Percentiles rank a stretch among this genome's conserved stretches.
Conservation (phyloP, 2,797 vertebrate species). For the Scyliorhinus canicula region DNA sequence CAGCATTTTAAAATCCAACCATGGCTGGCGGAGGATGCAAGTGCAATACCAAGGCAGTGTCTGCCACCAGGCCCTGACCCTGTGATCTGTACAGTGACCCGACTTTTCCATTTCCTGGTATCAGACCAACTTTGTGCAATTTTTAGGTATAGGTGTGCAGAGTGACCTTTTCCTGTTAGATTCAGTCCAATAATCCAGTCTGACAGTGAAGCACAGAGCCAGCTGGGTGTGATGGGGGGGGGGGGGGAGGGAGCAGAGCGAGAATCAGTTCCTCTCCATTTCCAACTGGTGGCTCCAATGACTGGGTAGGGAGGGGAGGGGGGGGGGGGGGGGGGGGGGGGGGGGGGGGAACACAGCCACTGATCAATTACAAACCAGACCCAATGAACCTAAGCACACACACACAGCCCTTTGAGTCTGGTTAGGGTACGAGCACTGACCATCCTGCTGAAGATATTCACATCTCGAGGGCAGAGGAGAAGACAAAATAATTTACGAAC, state of each 20-base stretch:
- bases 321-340: not conserved
- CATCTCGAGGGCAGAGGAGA: too few relatives aligned
- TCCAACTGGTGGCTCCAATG: not conserved
- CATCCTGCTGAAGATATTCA: too few relatives aligned
- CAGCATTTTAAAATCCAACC: not conserved
- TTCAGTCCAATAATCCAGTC: not conserved
- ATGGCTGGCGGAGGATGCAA: not conserved
- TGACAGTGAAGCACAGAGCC: not conserved
- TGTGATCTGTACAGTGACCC: constrained; percentile 19
- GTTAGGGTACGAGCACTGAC: not conserved
- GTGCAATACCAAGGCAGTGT: not conserved
- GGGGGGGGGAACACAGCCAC: not conserved
- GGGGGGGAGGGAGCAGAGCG: constrained; percentile 49
- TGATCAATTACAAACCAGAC: not conserved
- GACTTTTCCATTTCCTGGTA: not conserved
- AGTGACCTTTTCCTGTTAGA: not conserved
- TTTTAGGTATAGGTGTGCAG: not conserved
- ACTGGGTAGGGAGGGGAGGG: not conserved
- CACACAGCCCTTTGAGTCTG: not conserved
- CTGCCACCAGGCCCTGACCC: not conserved
- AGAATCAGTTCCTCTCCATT: not conserved
- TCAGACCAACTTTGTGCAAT: not conserved
- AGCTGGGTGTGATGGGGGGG: constrained; percentile 42
- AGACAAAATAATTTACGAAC: not conserved
- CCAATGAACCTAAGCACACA: not conserved